phyloP scores from a whole-genome alignment of 2,113 vertebrate genomes.

The Chaetorhynchus papuensis region DNA sequence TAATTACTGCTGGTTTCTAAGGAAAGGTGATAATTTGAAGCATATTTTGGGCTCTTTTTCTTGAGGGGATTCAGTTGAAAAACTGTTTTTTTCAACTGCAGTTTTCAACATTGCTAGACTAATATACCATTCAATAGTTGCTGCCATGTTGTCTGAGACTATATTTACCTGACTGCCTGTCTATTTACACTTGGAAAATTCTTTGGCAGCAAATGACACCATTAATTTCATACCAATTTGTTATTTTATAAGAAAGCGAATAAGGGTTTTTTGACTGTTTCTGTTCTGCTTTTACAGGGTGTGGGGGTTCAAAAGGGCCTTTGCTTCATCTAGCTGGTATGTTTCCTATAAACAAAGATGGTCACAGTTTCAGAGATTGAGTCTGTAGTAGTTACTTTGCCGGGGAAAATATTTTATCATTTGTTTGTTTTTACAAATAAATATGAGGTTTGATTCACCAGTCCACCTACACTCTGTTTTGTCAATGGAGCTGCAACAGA shows the following conservation, averaged over 20 bases:
- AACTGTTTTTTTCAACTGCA: background rate
- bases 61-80: background rate
- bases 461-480: background rate
- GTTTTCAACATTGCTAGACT: background rate
- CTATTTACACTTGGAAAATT: background rate
- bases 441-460: background rate
- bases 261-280: background rate
- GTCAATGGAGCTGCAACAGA: background rate
- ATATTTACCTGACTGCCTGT: background rate
- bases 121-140: background rate
- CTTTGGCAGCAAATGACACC: background rate
- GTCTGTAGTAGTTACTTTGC: background rate
- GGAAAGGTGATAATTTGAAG: conserved; percentile 21
- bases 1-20: background rate
- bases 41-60: background rate
- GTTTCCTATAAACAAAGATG: background rate
- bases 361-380: background rate
- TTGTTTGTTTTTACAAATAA: background rate
- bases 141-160: background rate
- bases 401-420: background rate
- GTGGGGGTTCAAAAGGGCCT: background rate
- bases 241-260: background rate
- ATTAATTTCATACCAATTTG: background rate
- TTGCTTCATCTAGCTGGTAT: background rate
- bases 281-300: background rate